Base-by-base conservation (phyloP, 2,797 vertebrate genomes). In the Oryzias sinensis region DNA sequence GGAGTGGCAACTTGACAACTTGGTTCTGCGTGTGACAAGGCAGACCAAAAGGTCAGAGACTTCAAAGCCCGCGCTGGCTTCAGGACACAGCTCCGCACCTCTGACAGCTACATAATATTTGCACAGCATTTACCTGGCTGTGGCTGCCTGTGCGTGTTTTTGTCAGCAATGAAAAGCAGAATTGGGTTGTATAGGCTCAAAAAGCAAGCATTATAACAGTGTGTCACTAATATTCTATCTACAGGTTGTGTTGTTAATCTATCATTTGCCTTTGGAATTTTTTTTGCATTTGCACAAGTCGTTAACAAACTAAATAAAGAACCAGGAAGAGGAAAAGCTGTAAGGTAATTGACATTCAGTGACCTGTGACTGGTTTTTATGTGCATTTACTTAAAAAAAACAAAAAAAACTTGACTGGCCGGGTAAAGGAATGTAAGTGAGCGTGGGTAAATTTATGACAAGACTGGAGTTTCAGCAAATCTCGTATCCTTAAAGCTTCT, bases 1-100 rank as follows among this genome's bases (percentile, higher is more conserved):
- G 80, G 79, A 59, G 74, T 72, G 80, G 80, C 81, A 89, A 84
- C 82, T 82, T 79, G 86, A 88, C 88, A 88, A 84, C 88, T 86
- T 55, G 63, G 88, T 90, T 90, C 67, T 70, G 74, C 46, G 14
- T 80, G 75, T 87, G 88, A 88, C 84, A 53, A 86, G 77, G 44
- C 61, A 62, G 78, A 85, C 68, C 76, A 67, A 87, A 89, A 90
- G 88, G 85, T 90, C 88, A 88, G 55, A 56, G 66, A 80, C 86
- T 85, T 91, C 86, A 91, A 86, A 89, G 83, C 62, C 61, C 77
- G 55, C 56, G 51, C 76, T 72, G 46, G 76, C 78, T 74, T 90
- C 82, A 76, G 70, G 85, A 83, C 69, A 63, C 43, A 50, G 51
- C 65, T 57, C 44, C 0, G 18, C 70, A 72, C 57, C 63, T 76